A percentile compares a stretch with the other conserved stretches of the same genome.
Conservation (phyloP, 2,888 invertebrate genomes). For the Arge pagana region DNA sequence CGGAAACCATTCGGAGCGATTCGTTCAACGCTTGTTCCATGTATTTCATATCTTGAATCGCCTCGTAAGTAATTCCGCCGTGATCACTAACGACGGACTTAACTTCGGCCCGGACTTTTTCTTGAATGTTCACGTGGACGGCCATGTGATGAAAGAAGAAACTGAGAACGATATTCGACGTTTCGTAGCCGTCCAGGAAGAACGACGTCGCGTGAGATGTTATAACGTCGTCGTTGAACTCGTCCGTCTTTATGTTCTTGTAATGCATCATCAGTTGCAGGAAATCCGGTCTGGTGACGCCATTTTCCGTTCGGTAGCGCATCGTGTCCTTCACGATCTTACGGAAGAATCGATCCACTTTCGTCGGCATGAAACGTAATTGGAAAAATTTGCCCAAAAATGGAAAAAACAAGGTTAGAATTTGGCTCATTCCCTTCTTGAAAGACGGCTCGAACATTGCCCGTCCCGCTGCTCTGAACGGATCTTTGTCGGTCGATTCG, state of each 20-base stretch:
- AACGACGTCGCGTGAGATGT: conserved; percentile 59
- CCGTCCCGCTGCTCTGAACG: conserved; percentile 28
- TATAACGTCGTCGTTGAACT: conserved; percentile 44
- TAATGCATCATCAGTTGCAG: conserved; percentile 58
- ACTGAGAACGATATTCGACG: conserved; percentile 59
- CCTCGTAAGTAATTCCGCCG: conserved; percentile 57
- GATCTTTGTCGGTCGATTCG: conserved; percentile 26
- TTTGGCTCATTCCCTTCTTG: conserved; percentile 20
- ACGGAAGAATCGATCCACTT: conserved; percentile 39
- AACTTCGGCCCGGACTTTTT: conserved; percentile 59
- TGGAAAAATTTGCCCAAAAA: conserved; percentile 22
- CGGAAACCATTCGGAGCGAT: conserved; percentile 35
- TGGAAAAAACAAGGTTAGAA: conserved; percentile 30
- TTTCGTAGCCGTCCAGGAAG: conserved; percentile 62
- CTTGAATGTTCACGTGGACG: conserved; percentile 56
- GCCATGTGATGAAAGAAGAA: conserved; percentile 60
- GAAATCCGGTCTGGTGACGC: conserved; percentile 53
- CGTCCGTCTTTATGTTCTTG: conserved; percentile 47
- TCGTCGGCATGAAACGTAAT: conserved; percentile 29
- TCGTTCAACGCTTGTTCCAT: conserved; percentile 59
- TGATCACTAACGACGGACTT: conserved; percentile 42
- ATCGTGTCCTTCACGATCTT: conserved; percentile 36
- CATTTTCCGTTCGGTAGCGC: conserved; percentile 31
- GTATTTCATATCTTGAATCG: conserved; percentile 60
- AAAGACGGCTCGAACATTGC: conserved; percentile 35